Conservation (phyloP, 2,888 invertebrate genomes). For the Dastarcus helophoroides region DNA sequence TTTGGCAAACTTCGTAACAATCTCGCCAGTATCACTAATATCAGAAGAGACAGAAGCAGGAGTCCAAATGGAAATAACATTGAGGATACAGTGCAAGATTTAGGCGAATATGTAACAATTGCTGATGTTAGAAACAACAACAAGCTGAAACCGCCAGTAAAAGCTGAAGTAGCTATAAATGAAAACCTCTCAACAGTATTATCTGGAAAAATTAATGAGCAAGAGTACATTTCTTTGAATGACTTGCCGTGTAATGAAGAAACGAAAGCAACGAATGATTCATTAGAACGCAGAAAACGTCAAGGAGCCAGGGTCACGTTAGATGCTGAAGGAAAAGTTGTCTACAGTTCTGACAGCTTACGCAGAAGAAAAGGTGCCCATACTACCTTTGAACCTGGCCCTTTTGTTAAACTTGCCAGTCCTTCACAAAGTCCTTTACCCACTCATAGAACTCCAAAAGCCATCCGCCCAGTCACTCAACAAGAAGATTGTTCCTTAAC, state of each 20-base stretch:
- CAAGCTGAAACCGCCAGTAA: constrained; percentile 38
- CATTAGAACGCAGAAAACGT: constrained; percentile 43
- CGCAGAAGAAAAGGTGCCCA: constrained; percentile 68
- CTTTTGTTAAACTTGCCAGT: constrained; percentile 57
- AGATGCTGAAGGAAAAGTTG: constrained; percentile 78
- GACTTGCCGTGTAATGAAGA: constrained; percentile 50
- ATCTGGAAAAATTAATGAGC: constrained; percentile 50
- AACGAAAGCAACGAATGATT: constrained; percentile 29
- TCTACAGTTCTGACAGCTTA: constrained; percentile 78
- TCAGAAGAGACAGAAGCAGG: constrained; percentile 42
- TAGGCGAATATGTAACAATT: constrained; percentile 78
- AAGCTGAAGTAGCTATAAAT: constrained; percentile 41
- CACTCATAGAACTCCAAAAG: constrained; percentile 33
- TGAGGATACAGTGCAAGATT: constrained; percentile 33
- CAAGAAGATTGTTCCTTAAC: constrained; percentile 34
- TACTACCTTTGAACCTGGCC: constrained; percentile 80
- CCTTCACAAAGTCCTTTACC: constrained; percentile 42
- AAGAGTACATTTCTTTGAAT: constrained; percentile 72
- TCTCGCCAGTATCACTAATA: constrained; percentile 25
- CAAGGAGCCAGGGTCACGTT: constrained; percentile 70
- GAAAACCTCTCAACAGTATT: constrained; percentile 49
- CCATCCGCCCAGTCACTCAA: constrained; percentile 36
- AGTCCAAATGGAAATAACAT: constrained; percentile 36
- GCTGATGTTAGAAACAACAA: constrained; percentile 74
- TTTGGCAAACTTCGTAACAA: constrained; percentile 54